Percentiles rank a stretch among this genome's conserved stretches.
Evolutionary conservation across 2,888 invertebrate genomes (phyloP).

Genomic region (Drosophila kokeensis): DNA sequence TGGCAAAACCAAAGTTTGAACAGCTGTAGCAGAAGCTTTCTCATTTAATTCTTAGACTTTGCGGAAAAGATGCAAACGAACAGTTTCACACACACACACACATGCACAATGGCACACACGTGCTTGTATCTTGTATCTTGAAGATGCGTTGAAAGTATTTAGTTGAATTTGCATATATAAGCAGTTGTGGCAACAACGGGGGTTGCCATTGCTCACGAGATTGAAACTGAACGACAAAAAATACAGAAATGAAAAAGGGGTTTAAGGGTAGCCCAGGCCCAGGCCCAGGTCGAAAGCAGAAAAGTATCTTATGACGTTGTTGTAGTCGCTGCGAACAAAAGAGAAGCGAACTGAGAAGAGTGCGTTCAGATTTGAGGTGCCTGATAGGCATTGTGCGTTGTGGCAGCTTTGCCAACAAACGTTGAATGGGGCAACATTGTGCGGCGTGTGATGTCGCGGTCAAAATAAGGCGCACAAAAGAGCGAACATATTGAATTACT

Average conservation of each 20-base stretch:
- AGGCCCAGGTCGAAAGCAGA: slow-evolving; percentile 16
- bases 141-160: slow-evolving; percentile 81
- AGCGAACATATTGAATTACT: slow-evolving; percentile 50
- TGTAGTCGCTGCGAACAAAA: slow-evolving; percentile 49
- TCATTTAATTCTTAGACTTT: slow-evolving; percentile 8
- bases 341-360: slow-evolving; percentile 28
- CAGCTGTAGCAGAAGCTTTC: slow-evolving; percentile 14
- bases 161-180: slow-evolving; percentile 77
- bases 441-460: slow-evolving; percentile 83
- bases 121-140: slow-evolving; percentile 49
- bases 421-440: slow-evolving; percentile 77
- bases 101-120: slow-evolving; percentile 16
- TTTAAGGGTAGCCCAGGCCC: slow-evolving; percentile 48
- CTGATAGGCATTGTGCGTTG: slow-evolving; percentile 76
- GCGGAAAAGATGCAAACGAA: slow-evolving; percentile 9
- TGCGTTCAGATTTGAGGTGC: slow-evolving; percentile 79
- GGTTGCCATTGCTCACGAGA: slow-evolving; percentile 46
- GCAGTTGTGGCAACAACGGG: slow-evolving; percentile 76
- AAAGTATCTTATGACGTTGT: slow-evolving; percentile 81
- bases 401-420: slow-evolving; percentile 78
- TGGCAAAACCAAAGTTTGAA: neutral
- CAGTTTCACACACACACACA: slow-evolving; percentile 7
- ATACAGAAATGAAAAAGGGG: slow-evolving; percentile 15
- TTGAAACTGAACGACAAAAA: slow-evolving; percentile 10
- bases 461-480: slow-evolving; percentile 80